Percentiles rank a stretch among this genome's conserved stretches.
Evolutionary conservation across 1,140 invertebrate species (phyloP).

Genomic region (Neotoxoptera formosana): DNA sequence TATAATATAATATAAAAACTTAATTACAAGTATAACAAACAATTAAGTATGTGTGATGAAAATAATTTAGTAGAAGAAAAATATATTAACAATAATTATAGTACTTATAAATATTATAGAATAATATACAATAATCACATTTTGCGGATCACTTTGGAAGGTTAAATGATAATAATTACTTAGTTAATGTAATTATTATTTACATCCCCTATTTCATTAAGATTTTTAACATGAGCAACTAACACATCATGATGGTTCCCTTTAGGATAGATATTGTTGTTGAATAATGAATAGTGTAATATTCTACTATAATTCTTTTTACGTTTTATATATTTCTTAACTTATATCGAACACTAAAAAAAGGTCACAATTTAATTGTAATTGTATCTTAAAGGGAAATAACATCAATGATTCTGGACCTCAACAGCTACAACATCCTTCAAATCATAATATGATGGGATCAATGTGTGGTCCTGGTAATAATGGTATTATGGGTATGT

Average conservation of each 20-base stretch:
- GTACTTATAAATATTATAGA: too few species aligned
- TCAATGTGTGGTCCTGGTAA: constrained; percentile 38
- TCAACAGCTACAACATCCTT: constrained; percentile 24
- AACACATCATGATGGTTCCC: not conserved
- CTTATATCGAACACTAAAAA: not conserved
- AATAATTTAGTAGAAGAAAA: not conserved
- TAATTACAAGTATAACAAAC: not conserved
- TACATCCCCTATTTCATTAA: not conserved
- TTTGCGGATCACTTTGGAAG: too few species aligned
- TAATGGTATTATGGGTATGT: constrained; percentile 47
- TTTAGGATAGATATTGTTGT: not conserved
- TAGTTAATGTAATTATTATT: too few species aligned
- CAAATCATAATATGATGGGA: constrained; percentile 51
- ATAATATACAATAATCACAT: too few species aligned
- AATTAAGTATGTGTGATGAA: not conserved
- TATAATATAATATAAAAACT: not conserved
- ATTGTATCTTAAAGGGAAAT: constrained; percentile 51
- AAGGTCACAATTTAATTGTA: not conserved
- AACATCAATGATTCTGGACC: constrained; percentile 47
- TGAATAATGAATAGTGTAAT: not conserved
- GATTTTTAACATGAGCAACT: not conserved
- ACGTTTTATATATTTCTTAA: not conserved
- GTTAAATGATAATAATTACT: too few species aligned
- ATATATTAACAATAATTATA: too few species aligned
- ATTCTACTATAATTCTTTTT: not conserved